Evolutionary conservation across 2,888 invertebrate species (phyloP).

Genomic region (Orchesella flavescens): DNA sequence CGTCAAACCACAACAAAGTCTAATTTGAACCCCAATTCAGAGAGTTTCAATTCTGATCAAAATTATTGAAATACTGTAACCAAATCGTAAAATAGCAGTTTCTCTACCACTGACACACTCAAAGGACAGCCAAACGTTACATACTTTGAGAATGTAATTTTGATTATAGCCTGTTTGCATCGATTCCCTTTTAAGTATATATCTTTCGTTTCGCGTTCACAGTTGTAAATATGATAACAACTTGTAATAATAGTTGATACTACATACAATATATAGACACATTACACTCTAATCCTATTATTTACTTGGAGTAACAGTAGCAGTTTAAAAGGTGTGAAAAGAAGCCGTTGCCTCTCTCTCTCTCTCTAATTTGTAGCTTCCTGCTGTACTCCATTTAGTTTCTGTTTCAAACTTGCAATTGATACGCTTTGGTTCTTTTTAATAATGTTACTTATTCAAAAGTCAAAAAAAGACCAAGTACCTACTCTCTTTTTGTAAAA

Average conservation of each 20-base stretch:
- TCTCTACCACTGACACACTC: not conserved
- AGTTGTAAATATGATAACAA: not conserved
- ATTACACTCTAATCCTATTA: not conserved
- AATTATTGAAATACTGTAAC: too few species aligned
- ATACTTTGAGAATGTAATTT: not conserved
- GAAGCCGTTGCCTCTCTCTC: constrained; percentile 15
- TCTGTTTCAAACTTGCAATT: not conserved
- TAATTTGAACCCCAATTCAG: too few species aligned
- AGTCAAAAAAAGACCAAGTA: not conserved
- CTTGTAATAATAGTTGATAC: too few species aligned
- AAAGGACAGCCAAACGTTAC: not conserved
- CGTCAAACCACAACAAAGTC: too few species aligned
- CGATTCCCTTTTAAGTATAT: not conserved
- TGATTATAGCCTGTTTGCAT: not conserved
- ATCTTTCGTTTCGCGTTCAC: constrained; percentile 10
- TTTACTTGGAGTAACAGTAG: not conserved
- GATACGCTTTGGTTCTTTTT: constrained; percentile 3
- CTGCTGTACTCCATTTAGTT: not conserved
- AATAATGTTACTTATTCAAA: not conserved
- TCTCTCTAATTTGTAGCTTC: not conserved
- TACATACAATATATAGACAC: too few species aligned
- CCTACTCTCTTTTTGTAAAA: too few species aligned
- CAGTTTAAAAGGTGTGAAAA: constrained; percentile 37
- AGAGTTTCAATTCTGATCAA: too few species aligned
- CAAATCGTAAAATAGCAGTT: too few species aligned